Percentiles rank a stretch among this genome's conserved stretches.
Evolutionary conservation across 35 echinoderm and acorn worm genomes (phyloP).

Genomic region (Ophiothrix spiculata): DNA sequence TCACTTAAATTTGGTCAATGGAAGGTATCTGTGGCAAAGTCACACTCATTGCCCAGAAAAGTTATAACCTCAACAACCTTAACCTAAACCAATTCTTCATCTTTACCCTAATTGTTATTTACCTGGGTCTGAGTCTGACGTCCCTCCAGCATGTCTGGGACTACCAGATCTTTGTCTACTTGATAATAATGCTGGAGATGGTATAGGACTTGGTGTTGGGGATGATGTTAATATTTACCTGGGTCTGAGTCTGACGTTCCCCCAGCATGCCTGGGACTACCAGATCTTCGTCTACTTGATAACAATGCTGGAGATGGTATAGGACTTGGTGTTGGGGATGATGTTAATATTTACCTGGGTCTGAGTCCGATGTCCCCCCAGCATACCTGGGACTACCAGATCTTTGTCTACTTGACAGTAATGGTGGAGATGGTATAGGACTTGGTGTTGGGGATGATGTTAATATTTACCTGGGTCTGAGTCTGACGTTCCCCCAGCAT

Average conservation of each 20-base stretch:
- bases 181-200: slow-evolving; percentile 7
- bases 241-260: too few species aligned
- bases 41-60: too few species aligned
- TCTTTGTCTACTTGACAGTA: background rate
- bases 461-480: slow-evolving; percentile 13
- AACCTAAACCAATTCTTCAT: too few species aligned
- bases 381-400: background rate
- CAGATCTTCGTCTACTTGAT: too few species aligned
- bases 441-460: slow-evolving; percentile 24
- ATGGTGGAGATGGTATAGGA: slow-evolving; percentile 18
- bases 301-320: too few species aligned
- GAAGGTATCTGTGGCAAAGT: too few species aligned
- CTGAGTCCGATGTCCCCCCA: slow-evolving; percentile 64
- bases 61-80: too few species aligned
- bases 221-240: too few species aligned
- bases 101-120: too few species aligned
- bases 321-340: too few species aligned
- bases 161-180: background rate
- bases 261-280: too few species aligned
- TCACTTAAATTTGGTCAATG: too few species aligned
- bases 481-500: background rate
- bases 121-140: slow-evolving; percentile 87
- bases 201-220: slow-evolving; percentile 28
- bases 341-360: slow-evolving; percentile 52
- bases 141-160: slow-evolving; percentile 22